phyloP scores from a whole-genome alignment of 2,888 invertebrate genomes.

The Molanna angustata region DNA sequence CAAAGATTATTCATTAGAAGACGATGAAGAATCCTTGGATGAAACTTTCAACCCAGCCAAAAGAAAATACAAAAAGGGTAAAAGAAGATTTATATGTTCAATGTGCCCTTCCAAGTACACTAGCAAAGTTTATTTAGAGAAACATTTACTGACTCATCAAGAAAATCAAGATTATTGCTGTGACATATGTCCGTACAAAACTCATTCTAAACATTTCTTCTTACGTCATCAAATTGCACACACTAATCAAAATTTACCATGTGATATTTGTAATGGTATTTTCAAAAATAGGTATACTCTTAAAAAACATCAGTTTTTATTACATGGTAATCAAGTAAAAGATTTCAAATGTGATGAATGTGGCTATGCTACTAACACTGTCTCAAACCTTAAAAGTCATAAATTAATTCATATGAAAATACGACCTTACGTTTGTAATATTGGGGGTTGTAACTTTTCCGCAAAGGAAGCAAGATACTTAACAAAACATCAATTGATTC shows the following conservation, averaged over 20 bases:
- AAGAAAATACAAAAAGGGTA: no score
- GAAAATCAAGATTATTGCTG: not conserved
- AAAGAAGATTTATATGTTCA: no score
- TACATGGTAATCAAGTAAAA: conserved; percentile 1
- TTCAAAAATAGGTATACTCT: not conserved
- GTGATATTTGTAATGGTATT: conserved; percentile 6
- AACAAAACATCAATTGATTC: conserved; percentile 12
- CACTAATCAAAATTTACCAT: not conserved
- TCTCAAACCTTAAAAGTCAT: conserved; percentile 1
- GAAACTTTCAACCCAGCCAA: no score
- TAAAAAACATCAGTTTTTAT: conserved; percentile 1
- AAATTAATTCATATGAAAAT: conserved; percentile 1
- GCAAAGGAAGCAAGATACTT: conserved; percentile 12
- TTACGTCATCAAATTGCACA: not conserved
- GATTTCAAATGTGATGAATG: conserved; percentile 5
- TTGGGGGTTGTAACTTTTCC: conserved; percentile 10
- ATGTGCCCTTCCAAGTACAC: not conserved
- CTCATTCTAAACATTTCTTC: not conserved
- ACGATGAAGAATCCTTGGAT: no score
- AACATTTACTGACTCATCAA: not conserved
- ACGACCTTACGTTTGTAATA: conserved; percentile 7
- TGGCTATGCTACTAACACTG: not conserved
- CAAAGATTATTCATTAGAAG: no score
- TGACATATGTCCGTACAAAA: not conserved
- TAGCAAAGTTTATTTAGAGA: not conserved